phyloP scores from a whole-genome alignment of 2,113 vertebrate species.

The Urocolius indicus region DNA sequence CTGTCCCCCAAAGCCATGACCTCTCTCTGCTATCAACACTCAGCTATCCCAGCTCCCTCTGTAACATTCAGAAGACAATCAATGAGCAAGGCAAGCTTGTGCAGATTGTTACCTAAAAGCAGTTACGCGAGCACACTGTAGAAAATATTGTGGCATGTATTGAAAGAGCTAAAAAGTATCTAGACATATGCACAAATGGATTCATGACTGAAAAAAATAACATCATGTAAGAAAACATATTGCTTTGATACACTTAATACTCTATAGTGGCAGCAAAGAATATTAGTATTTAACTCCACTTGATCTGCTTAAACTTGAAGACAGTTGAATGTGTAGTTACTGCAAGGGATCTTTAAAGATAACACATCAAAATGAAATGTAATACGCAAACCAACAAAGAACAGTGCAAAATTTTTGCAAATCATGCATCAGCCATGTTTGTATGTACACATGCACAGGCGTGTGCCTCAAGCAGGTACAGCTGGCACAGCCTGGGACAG shows the following conservation, averaged over 20 bases:
- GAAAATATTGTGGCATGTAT: rapidly evolving
- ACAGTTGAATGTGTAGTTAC: neutral
- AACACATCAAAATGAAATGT: neutral
- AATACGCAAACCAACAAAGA: neutral
- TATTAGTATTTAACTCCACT: neutral
- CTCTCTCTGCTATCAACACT: neutral
- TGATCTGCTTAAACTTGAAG: neutral
- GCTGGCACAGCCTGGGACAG: neutral
- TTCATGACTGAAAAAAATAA: neutral
- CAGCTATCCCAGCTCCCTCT: neutral
- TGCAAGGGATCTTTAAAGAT: neutral
- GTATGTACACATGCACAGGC: neutral
- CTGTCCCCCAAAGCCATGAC: neutral
- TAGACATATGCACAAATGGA: neutral
- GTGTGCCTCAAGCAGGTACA: neutral
- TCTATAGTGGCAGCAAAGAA: neutral
- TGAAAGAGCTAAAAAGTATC: neutral
- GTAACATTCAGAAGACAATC: neutral
- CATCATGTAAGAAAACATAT: neutral
- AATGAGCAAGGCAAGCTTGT: neutral
- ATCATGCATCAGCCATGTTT: neutral
- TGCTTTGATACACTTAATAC: neutral
- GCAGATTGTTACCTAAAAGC: neutral
- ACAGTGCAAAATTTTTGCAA: neutral
- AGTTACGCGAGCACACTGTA: neutral